A percentile compares a stretch with the other conserved stretches of the same genome.
Conservation (phyloP, 2,113 vertebrate species). For the Psephotus haematonotus region DNA sequence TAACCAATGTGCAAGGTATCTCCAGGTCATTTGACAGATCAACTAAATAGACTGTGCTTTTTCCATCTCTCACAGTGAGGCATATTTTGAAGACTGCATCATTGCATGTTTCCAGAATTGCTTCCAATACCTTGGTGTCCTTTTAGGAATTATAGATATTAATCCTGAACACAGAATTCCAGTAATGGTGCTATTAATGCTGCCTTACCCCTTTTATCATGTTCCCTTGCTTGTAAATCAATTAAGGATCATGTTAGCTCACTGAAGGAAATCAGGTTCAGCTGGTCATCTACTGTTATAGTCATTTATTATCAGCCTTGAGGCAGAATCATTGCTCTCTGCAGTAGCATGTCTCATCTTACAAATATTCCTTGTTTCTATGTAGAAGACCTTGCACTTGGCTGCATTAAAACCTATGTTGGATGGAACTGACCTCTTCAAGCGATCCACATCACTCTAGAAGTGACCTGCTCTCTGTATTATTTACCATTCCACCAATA, state of each 20-base stretch:
- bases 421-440: conserved; percentile 1
- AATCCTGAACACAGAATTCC: neutral
- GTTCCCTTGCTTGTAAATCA: conserved; percentile 10
- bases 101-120: neutral
- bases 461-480: conserved; percentile 18
- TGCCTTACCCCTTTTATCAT: neutral
- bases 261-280: conserved; percentile 5
- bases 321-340: neutral
- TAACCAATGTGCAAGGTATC: neutral
- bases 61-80: neutral
- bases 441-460: neutral
- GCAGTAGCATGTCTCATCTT: neutral
- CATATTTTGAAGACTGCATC: neutral
- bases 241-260: conserved; percentile 29
- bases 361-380: conserved; percentile 8
- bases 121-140: neutral
- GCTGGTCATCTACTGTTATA: neutral
- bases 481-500: conserved; percentile 59
- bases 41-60: neutral
- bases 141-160: neutral
- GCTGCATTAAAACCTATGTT: neutral
- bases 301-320: neutral
- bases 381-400: neutral
- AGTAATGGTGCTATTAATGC: conserved; percentile 11
- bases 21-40: neutral